Evolutionary conservation across 1,140 invertebrate genomes (phyloP).

Genomic region (Dryas iulia): DNA sequence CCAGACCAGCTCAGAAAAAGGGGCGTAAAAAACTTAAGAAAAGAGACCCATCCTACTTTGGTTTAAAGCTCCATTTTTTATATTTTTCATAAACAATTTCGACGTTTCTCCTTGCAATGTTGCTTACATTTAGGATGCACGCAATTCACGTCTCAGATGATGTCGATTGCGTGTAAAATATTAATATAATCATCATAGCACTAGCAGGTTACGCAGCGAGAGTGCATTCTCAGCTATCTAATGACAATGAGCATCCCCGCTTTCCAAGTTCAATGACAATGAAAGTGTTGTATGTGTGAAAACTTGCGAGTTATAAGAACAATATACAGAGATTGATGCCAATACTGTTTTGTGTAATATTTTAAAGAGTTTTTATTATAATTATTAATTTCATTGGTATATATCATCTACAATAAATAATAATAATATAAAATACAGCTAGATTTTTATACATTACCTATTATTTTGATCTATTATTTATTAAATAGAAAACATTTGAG

Average conservation of each 20-base stretch:
- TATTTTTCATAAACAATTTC: neutral
- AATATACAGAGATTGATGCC: conserved; percentile 23
- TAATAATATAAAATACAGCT: no score
- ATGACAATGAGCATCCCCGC: conserved; percentile 75
- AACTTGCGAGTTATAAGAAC: conserved; percentile 44
- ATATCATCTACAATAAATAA: no score
- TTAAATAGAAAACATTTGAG: no score
- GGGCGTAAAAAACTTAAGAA: no score
- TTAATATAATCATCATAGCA: conserved; percentile 32
- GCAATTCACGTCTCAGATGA: neutral
- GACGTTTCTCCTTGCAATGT: neutral
- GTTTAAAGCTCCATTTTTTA: no score
- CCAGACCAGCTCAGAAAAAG: no score
- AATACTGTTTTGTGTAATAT: conserved; percentile 1
- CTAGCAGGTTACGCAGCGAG: conserved; percentile 58
- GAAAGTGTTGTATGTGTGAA: conserved; percentile 75
- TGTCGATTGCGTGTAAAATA: conserved; percentile 23
- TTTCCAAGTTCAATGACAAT: conserved; percentile 79
- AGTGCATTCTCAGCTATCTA: conserved; percentile 73
- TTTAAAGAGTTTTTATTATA: conserved; percentile 6
- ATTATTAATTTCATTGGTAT: neutral
- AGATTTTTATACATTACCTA: no score
- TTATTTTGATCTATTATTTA: no score
- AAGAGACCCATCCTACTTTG: no score
- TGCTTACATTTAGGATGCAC: neutral